These are phyloP conservation scores for Lepeophtheirus salmonis DNA, from an alignment of 1,140 invertebrate species.

Conservation along the genomic window DNA sequence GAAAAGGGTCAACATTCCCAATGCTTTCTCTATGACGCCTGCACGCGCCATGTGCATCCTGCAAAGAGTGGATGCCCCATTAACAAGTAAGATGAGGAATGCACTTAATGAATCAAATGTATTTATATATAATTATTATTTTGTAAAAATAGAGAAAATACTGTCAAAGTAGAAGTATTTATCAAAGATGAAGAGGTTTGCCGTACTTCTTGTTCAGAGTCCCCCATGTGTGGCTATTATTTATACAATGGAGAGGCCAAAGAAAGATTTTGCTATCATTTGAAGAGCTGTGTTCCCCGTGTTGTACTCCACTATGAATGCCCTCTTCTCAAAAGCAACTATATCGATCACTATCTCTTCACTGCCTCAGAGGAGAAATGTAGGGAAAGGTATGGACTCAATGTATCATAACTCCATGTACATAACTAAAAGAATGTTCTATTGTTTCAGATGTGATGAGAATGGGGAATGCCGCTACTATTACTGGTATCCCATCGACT, in stretches of 20 bases:
- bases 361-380: conserved; percentile 2
- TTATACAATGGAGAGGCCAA: background rate
- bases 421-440: background rate
- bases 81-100: background rate
- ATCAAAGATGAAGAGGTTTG: background rate
- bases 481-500: conserved; percentile 19
- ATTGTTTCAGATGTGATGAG: conserved; percentile 4
- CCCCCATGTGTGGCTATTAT: conserved; percentile 2
- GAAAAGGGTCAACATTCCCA: conserved; percentile 9
- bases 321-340: conserved; percentile 5
- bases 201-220: conserved; percentile 4
- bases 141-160: conserved; percentile 16
- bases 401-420: background rate
- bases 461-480: conserved; percentile 10
- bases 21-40: conserved; percentile 14
- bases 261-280: conserved; percentile 10
- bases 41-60: background rate
- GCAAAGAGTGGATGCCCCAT: conserved; percentile 4
- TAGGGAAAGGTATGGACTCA: background rate
- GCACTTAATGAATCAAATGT: background rate
- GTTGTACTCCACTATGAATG: conserved; percentile 6
- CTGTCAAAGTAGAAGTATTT: conserved; percentile 5
- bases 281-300: conserved; percentile 8
- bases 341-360: conserved; percentile 11
- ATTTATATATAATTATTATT: background rate